Percentiles rank a stretch among this genome's conserved stretches.
Conservation (phyloP, 2,888 invertebrate genomes). For the Platypus cylindrus region DNA sequence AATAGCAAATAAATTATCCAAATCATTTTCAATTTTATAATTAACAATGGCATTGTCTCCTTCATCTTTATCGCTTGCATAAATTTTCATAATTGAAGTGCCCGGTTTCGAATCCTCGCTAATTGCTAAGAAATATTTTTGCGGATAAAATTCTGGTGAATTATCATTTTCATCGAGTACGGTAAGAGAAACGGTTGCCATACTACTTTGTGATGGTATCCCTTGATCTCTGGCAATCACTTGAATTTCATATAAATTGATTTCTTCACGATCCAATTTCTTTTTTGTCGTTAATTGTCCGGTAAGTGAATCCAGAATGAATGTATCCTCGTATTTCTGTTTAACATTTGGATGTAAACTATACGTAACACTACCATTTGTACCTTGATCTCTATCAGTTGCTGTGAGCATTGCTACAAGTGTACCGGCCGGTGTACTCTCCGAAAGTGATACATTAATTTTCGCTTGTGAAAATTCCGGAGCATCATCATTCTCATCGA, state of each 20-base stretch:
- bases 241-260: conserved; percentile 64
- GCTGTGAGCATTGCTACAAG: conserved; percentile 75
- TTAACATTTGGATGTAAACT: conserved; percentile 64
- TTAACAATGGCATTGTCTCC: conserved; percentile 76
- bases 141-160: conserved; percentile 82
- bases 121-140: conserved; percentile 68
- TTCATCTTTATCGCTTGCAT: conserved; percentile 75
- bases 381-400: conserved; percentile 84
- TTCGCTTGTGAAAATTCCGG: conserved; percentile 68
- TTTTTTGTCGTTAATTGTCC: conserved; percentile 71
- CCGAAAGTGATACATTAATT: conserved; percentile 65
- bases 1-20: conserved; percentile 66
- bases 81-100: conserved; percentile 56
- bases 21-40: conserved; percentile 66
- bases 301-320: conserved; percentile 68
- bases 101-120: conserved; percentile 54
- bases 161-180: conserved; percentile 88
- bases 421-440: conserved; percentile 68
- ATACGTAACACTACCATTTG: conserved; percentile 83
- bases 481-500: conserved; percentile 91
- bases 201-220: conserved; percentile 77
- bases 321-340: conserved; percentile 71
- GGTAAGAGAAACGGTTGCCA: conserved; percentile 69
- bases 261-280: conserved; percentile 70
- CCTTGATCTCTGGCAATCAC: conserved; percentile 89